Evolutionary conservation across 2,888 invertebrate genomes (phyloP), one percentile per base, ranked within the genome.

Genomic region (Lacanobia wlatinum): DNA sequence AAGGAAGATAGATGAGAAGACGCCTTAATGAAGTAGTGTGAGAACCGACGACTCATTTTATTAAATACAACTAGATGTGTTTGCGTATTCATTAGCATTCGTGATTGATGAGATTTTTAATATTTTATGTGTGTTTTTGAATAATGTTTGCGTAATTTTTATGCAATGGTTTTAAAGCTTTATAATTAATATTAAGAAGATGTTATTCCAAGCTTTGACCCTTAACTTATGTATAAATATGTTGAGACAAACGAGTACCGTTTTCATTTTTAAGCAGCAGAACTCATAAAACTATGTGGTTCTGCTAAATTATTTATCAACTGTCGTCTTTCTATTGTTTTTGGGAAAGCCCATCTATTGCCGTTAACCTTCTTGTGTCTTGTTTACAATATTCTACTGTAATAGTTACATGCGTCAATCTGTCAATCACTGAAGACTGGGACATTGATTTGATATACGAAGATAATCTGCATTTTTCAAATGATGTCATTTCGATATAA

Each of bases 1-100:
- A 72, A 60, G 38, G 46, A 62, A 80, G 73, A 79, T 80, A 40
- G 34, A 80, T 82, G 73, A 56, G 73, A 48, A 73, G 58, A 61
- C 60, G 28, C 53, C 23, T 61, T 61, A 63, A 64, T 72, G 56
- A 58, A 72, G 21, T 64, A 67, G 55, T 55, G 28, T n/a, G 55
- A 67, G 50, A 71, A 62, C 12, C 16, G 12, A 55, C n/a, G 14
- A 21, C 53, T 65, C 38, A 46, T 58, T 58, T 53, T 58, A 70
- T 43, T 53, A 2, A 59, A 55, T 40, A 53, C 16, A 70, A 28
- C 34, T 14, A 46, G 38, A 53, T 71, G 18, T 66, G 48, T 62
- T 61, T 73, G 75, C 60, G 63, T 12, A 60, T 63, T 59, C 50
- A 69, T 76, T 69, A 55, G 43, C 69, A 55, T 75, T 48, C 3